Evolutionary conservation across 1,140 invertebrate genomes (phyloP), one percentile per base, ranked within the genome.

Genomic region (Andricus grossulariae): DNA sequence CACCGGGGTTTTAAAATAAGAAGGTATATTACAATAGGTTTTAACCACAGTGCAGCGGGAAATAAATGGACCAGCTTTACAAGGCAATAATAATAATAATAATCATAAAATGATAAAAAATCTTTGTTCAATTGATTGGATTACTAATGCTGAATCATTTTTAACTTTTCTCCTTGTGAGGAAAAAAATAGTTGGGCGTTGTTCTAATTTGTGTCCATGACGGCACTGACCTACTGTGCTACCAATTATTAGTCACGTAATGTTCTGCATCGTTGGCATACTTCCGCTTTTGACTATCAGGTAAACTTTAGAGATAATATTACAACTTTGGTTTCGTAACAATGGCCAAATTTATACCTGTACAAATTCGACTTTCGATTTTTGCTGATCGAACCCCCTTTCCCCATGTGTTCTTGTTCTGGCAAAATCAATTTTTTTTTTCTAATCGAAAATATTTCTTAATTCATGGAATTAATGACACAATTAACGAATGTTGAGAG

Each of bases 171-270:
- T 50, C 39, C 54, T n/a, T 77, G 72, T 73, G 57, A 73, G 73
- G 76, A 75, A 77, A 72, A 81, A 55, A 76, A 50, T 32, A 71
- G 73, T 76, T 72, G 75, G 76, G 74, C 70, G 76, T 75, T 77
- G 74, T 55, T 12, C 45, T 51, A 66, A 77, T 75, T 51, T 55
- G 54, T 57, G 78, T 79, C 77, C 80, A 78, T 75, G 78, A 75
- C 82, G 80, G 83, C 83, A 82, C 81, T 85, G 84, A 85, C 84
- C 84, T 83, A 85, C 84, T 85, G 75, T 76, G 75, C 72, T 75
- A 60, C 52, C 75, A 71, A 73, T 82, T 76, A 83, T 85, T 83
- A 80, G 82, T 81, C 84, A 83, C 84, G 82, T 85, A 83, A 85
- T 74, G 80, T 80, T 80, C 78, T 82, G 84, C 77, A 73, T 85